phyloP scores from a whole-genome alignment of 1,140 invertebrate species.

The Bombus superbus region DNA sequence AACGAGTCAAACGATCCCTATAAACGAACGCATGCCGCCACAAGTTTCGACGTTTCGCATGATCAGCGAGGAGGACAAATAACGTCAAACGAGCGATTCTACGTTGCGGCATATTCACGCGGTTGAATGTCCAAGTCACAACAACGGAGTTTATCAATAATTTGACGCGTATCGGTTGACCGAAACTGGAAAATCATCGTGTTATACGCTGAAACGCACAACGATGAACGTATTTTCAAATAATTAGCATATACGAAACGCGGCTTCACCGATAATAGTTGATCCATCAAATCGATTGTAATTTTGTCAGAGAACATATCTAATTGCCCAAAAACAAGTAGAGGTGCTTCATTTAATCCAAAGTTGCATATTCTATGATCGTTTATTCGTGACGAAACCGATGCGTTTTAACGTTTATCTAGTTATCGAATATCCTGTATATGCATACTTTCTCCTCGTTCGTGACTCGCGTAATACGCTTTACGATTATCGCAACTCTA shows the following conservation, averaged over 20 bases:
- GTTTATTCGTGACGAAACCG: not conserved
- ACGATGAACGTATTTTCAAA: not conserved
- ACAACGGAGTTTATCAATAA: not conserved
- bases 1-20: not conserved
- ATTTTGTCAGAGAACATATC: not conserved
- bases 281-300: not conserved
- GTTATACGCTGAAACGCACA: not conserved
- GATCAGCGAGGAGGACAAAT: not conserved
- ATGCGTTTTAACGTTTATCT: not conserved
- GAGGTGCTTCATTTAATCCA: not conserved
- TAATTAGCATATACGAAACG: not conserved
- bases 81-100: not conserved
- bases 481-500: not conserved
- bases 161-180: not conserved
- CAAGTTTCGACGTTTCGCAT: not conserved
- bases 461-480: not conserved
- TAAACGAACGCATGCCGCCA: not conserved
- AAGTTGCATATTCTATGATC: not conserved
- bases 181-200: conserved; percentile 13
- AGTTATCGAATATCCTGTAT: too few relatives aligned
- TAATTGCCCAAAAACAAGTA: not conserved
- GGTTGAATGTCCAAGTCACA: conserved; percentile 3
- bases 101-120: not conserved
- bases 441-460: not conserved
- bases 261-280: not conserved